phyloP scores from a whole-genome alignment of 2,113 vertebrate genomes.

The Terrapene triunguis region DNA sequence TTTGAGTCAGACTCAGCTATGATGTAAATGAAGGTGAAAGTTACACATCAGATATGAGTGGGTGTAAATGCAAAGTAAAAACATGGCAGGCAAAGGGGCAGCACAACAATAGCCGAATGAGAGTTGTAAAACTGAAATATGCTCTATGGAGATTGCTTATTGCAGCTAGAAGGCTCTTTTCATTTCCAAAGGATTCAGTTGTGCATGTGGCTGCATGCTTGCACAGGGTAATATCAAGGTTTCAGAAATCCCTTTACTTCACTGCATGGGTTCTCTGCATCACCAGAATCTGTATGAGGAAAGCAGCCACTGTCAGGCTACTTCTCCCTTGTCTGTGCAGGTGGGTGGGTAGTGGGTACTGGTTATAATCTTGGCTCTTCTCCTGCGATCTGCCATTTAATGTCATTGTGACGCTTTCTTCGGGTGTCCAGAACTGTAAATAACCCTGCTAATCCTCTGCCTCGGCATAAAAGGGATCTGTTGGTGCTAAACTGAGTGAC shows the following conservation, averaged over 20 bases:
- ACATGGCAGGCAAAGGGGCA: neutral
- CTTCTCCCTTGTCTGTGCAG: neutral
- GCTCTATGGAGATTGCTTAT: neutral
- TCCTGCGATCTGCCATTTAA: neutral
- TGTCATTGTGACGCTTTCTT: neutral
- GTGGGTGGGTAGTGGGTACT: neutral
- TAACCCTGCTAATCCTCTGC: neutral
- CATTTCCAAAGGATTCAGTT: constrained; percentile 2
- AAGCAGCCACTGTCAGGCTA: neutral
- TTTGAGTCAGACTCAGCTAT: neutral
- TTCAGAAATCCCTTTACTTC: neutral
- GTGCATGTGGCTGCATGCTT: neutral
- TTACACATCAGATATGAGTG: neutral
- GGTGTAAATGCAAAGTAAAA: neutral
- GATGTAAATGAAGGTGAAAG: neutral
- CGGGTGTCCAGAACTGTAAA: neutral
- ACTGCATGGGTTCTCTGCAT: neutral
- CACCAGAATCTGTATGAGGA: neutral
- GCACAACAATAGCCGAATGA: neutral
- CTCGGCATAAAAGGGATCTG: neutral
- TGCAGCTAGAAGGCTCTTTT: neutral
- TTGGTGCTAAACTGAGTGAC: neutral
- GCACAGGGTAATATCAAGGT: neutral
- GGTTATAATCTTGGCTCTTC: neutral
- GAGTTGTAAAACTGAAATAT: neutral